phyloP scores from a whole-genome alignment of 2,113 vertebrate genomes.

The Anhinga anhinga region DNA sequence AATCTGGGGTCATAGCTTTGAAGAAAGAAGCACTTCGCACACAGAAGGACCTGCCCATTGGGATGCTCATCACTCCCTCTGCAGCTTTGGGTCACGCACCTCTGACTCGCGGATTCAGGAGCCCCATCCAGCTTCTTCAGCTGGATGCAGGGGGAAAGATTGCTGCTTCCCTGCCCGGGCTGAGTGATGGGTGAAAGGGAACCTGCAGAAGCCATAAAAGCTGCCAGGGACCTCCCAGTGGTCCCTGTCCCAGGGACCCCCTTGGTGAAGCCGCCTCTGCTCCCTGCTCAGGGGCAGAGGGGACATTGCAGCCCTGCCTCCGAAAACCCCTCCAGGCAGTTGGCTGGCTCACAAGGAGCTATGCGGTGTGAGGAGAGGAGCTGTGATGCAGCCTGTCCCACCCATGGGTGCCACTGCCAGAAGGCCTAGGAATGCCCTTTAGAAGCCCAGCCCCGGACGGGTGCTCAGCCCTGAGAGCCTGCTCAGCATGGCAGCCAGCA shows the following conservation, averaged over 20 bases:
- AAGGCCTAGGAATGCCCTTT: fast-evolving
- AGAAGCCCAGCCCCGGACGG: background rate
- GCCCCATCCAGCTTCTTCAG: background rate
- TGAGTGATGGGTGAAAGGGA: background rate
- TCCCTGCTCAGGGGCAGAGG: background rate
- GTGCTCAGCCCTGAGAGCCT: background rate
- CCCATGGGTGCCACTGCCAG: background rate
- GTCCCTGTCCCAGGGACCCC: background rate
- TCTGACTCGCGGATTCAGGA: fast-evolving
- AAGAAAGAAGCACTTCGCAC: background rate
- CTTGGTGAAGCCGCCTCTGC: background rate
- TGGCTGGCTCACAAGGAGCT: background rate
- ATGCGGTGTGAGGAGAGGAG: fast-evolving
- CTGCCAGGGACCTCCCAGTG: fast-evolving
- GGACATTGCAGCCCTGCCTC: background rate
- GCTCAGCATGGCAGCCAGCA: background rate
- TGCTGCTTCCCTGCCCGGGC: fast-evolving
- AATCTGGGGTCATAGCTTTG: background rate
- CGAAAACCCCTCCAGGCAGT: fast-evolving
- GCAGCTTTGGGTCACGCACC: no score
- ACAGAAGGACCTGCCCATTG: background rate
- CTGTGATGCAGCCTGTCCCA: background rate
- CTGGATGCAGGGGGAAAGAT: background rate
- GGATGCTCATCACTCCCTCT: background rate
- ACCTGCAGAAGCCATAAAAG: background rate